Conservation (phyloP, 2,888 invertebrate species). For the Halictus ligatus region DNA sequence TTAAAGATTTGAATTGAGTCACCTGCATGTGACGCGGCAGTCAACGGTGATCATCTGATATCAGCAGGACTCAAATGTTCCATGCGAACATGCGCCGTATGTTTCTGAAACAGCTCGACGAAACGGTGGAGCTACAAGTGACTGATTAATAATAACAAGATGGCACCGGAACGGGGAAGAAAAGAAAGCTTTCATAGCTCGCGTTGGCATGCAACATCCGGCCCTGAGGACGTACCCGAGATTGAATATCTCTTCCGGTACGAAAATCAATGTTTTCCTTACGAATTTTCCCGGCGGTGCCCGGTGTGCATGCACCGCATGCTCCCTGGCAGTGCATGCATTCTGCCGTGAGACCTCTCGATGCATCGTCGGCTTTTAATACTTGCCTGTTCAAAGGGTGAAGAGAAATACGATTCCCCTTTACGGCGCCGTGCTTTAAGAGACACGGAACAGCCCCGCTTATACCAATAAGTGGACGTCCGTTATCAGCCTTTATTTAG, state of each 20-base stretch:
- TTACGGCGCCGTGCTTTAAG: slow-evolving; percentile 46
- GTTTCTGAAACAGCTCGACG: not conserved
- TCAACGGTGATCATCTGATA: too few species aligned
- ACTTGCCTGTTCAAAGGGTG: slow-evolving; percentile 54
- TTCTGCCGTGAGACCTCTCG: slow-evolving; percentile 40
- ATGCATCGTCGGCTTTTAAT: slow-evolving; percentile 55
- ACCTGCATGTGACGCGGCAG: too few species aligned
- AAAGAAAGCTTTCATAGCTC: not conserved
- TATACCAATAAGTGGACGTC: slow-evolving; percentile 56
- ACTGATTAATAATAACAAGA: not conserved
- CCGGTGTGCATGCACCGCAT: slow-evolving; percentile 32
- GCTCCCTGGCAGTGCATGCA: slow-evolving; percentile 30
- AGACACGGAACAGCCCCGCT: slow-evolving; percentile 43
- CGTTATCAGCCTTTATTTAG: slow-evolving; percentile 53
- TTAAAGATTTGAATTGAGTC: too few species aligned
- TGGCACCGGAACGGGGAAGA: not conserved
- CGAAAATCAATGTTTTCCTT: slow-evolving; percentile 44
- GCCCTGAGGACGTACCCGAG: not conserved
- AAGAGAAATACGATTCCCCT: slow-evolving; percentile 54
- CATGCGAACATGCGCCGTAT: too few species aligned
- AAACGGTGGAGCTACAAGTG: not conserved
- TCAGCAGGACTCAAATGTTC: too few species aligned
- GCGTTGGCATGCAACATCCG: not conserved
- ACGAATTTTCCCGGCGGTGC: slow-evolving; percentile 28
- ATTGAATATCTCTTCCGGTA: slow-evolving; percentile 23